Conservation (phyloP, 2,113 vertebrate species). For the Ceuthmochares aereus region DNA sequence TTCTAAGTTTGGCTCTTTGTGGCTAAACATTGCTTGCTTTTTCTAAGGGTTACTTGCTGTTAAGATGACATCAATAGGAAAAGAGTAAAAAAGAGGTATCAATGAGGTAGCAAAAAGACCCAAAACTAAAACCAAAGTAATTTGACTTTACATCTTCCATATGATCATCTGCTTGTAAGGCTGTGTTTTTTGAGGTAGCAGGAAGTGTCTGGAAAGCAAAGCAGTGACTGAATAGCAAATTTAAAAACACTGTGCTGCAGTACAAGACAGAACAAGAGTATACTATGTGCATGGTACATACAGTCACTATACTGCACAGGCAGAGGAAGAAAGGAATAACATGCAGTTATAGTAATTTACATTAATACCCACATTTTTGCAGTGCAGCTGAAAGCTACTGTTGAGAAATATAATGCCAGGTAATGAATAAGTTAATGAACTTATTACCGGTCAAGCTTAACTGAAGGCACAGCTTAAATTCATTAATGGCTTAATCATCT, state of each 20-base stretch:
- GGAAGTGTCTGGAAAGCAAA: neutral
- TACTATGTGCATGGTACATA: neutral
- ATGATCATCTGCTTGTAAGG: neutral
- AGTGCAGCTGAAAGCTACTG: neutral
- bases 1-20: neutral
- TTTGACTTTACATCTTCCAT: neutral
- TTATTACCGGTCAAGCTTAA: slow-evolving; percentile 9
- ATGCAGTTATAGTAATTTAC: neutral
- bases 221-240: neutral
- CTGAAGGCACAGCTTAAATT: slow-evolving; percentile 2
- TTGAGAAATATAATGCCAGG: neutral
- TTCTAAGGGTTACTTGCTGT: neutral
- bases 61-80: neutral
- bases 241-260: neutral
- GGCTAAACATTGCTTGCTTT: neutral
- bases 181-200: neutral
- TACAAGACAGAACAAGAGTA: neutral
- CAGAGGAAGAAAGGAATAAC: slow-evolving; percentile 15
- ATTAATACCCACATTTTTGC: slow-evolving; percentile 29
- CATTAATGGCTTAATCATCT: slow-evolving; percentile 44
- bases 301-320: neutral
- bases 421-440: slow-evolving; percentile 43
- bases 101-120: neutral
- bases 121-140: neutral
- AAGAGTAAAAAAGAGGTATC: neutral